phyloP scores from a whole-genome alignment of 2,113 vertebrate genomes.

The Silurus meridionalis region DNA sequence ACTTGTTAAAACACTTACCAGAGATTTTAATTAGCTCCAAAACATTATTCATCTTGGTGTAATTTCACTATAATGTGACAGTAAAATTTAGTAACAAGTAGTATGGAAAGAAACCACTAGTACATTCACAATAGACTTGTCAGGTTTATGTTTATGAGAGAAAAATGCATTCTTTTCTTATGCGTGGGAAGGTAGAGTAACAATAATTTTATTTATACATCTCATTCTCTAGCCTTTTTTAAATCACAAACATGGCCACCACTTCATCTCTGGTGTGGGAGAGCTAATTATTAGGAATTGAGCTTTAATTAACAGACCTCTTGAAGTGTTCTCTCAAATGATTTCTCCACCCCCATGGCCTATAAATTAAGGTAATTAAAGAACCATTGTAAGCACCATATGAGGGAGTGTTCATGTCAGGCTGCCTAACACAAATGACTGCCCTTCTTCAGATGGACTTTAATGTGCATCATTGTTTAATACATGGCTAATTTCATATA shows the following conservation, averaged over 20 bases:
- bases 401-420: conserved; percentile 3
- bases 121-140: background rate
- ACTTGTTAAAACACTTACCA: background rate
- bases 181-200: background rate
- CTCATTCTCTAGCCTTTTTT: conserved; percentile 19
- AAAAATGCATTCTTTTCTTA: background rate
- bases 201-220: conserved; percentile 9
- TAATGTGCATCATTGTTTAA: background rate
- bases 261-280: background rate
- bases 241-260: background rate
- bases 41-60: background rate
- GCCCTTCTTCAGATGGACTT: background rate
- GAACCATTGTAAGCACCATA: background rate
- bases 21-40: background rate
- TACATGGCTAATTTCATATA: background rate
- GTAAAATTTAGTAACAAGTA: background rate
- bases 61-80: background rate
- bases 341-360: conserved; percentile 20
- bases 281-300: conserved; percentile 26
- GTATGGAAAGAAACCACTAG: conserved; percentile 1
- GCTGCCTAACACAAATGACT: background rate
- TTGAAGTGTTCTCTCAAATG: conserved; percentile 17
- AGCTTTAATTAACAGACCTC: conserved; percentile 32
- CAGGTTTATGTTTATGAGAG: background rate
- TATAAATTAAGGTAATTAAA: conserved; percentile 2